Evolutionary conservation across 30 jellyfish, hydroid and myxozoan species (phyloP).

Genomic region (Phacellophora camtschatica): DNA sequence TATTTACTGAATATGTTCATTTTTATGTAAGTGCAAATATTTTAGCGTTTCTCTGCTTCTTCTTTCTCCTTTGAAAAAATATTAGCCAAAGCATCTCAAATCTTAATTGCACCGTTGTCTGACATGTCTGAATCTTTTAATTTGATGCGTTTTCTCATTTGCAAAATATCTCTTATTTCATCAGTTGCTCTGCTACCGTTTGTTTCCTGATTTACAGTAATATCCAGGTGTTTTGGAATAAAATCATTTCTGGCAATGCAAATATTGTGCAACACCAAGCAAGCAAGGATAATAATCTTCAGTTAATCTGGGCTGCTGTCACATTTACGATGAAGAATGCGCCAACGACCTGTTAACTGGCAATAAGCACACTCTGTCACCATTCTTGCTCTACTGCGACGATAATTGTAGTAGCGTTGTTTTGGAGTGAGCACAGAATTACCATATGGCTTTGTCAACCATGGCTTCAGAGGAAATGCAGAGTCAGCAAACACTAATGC

Average conservation of each 20-base stretch:
- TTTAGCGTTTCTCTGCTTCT: no score
- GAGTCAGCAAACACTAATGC: conserved; percentile 28
- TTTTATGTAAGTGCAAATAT: no score
- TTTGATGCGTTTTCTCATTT: neutral
- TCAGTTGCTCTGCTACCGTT: neutral
- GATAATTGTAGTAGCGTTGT: conserved; percentile 6
- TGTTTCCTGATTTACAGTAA: neutral
- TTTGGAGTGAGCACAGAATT: neutral
- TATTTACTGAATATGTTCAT: no score
- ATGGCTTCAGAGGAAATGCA: conserved; percentile 7
- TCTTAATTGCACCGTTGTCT: no score
- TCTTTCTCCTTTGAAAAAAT: no score
- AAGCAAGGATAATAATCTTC: conserved; percentile 19
- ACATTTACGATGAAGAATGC: neutral
- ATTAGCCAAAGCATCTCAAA: no score
- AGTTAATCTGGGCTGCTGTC: conserved; percentile 14
- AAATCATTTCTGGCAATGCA: conserved; percentile 19
- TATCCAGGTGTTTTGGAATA: neutral
- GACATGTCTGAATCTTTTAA: neutral
- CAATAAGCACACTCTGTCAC: conserved; percentile 36
- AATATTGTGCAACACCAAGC: conserved; percentile 56
- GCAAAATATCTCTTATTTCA: neutral
- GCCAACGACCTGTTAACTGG: conserved; percentile 45
- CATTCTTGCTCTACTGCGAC: conserved; percentile 35
- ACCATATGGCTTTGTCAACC: conserved; percentile 23